phyloP scores from a whole-genome alignment of 2,888 invertebrate genomes.

The Spicauda simplicius region DNA sequence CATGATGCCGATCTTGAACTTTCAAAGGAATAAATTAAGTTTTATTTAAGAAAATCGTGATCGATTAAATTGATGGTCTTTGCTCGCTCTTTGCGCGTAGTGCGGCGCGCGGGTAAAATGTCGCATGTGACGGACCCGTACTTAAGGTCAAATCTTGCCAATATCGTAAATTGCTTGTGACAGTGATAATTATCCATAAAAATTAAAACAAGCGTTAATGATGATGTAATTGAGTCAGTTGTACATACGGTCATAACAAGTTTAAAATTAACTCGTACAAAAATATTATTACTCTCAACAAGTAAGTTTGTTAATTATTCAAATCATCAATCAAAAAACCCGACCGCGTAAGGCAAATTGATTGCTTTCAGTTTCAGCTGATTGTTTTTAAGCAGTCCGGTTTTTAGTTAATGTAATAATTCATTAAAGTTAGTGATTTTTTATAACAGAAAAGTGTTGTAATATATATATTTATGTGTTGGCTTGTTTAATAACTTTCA shows the following conservation, averaged over 20 bases:
- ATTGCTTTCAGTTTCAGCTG: no score
- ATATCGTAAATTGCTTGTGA: slow-evolving; percentile 39
- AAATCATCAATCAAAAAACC: no score
- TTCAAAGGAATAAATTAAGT: slow-evolving; percentile 32
- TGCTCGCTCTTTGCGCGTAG: slow-evolving; percentile 36
- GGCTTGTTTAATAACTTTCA: no score
- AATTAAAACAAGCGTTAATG: neutral
- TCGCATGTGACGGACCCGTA: slow-evolving; percentile 42
- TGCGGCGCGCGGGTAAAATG: slow-evolving; percentile 42
- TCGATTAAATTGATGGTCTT: slow-evolving; percentile 41
- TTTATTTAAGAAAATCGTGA: slow-evolving; percentile 42
- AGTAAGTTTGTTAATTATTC: no score
- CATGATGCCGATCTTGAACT: slow-evolving; percentile 35
- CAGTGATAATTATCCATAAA: slow-evolving; percentile 37
- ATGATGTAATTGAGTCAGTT: neutral
- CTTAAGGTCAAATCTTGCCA: slow-evolving; percentile 37
- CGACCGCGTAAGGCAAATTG: no score
- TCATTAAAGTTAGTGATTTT: no score
- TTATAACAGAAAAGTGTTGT: no score
- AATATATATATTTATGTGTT: no score
- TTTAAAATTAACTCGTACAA: neutral
- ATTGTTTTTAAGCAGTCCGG: no score
- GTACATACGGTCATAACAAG: neutral
- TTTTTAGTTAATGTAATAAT: no score
- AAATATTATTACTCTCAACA: neutral